Base-by-base conservation (phyloP, 2,797 vertebrate species). In the Melanotaenia boesemani region DNA sequence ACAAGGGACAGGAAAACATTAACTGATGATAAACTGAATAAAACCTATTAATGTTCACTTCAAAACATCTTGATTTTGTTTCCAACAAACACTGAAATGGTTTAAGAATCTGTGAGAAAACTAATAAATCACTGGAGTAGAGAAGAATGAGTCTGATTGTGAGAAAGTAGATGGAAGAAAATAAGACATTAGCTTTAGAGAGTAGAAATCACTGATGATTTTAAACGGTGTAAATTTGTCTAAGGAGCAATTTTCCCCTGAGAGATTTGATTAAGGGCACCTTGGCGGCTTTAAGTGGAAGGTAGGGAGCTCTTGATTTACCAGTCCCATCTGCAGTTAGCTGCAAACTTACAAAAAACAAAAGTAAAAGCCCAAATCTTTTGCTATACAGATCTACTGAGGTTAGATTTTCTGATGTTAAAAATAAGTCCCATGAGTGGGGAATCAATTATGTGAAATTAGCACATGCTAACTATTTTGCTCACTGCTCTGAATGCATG, bases 231-330 rank as follows among this genome's bases (percentile, higher is more conserved):
- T 11, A 28, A 13, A 34, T 55, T 36, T 16, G 32, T 63, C 60
- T 26, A 28, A 68, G 61, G 62, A 73, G 44, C 70, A 46, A 44
- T 87, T 81, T 67, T 44, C 41, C 10, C 16, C 7, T 7, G 50
- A 78, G 70, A 59, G 44, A 67, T 67, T 37, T 83, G 85, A 88
- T 88, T 86, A 83, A 88, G 16, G 81, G 69, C 77, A 89, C 83
- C 80, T 83, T 83, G 76, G 46, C 30, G 37, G 69, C 56, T 57
- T 6, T 64, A 30, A 52, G 41, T 26, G 48, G 41, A 70, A 41
- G 12, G 3, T 5, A 26, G 59, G 74, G 36, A 75, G 18, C 7
- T 62, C 54, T 22, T 65, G 5, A 73, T 63, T 85, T 62, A 39
- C 20, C 57, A 28, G 24, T 39, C 20, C n/a, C 37, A 34, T 39